phyloP scores from a whole-genome alignment of 1,140 invertebrate genomes.

The Steinernema khuongi region DNA sequence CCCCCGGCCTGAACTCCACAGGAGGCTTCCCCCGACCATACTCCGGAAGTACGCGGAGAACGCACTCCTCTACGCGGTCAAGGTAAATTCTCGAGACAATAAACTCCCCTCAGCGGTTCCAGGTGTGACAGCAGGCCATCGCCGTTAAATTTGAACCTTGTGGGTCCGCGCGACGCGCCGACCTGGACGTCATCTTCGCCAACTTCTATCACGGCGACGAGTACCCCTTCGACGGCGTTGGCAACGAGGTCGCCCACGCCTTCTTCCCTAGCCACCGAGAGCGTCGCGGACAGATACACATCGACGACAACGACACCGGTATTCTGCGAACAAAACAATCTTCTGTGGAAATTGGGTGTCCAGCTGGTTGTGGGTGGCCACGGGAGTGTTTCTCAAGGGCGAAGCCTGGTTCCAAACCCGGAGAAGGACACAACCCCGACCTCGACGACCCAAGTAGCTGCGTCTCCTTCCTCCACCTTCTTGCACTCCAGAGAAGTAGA shows the following conservation, averaged over 20 bases:
- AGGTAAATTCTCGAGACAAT: neutral
- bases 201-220: conserved; percentile 8
- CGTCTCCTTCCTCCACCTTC: too few relatives aligned
- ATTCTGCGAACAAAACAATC: too few relatives aligned
- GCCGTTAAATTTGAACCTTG: neutral
- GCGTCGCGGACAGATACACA: conserved; percentile 23
- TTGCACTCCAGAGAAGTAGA: too few relatives aligned
- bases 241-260: conserved; percentile 5
- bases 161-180: neutral
- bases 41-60: neutral
- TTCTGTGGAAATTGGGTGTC: too few relatives aligned
- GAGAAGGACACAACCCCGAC: too few relatives aligned
- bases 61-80: neutral
- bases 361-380: too few relatives aligned
- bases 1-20: neutral
- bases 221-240: conserved; percentile 15
- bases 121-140: neutral
- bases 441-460: too few relatives aligned
- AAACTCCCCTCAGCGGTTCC: neutral
- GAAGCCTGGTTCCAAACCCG: too few relatives aligned
- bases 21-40: neutral
- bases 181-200: conserved; percentile 6
- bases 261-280: neutral
- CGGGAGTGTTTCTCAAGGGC: too few relatives aligned
- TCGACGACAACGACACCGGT: conserved; percentile 34